Conservation (phyloP, 2,888 invertebrate genomes). For the Pyrochroa serraticornis region DNA sequence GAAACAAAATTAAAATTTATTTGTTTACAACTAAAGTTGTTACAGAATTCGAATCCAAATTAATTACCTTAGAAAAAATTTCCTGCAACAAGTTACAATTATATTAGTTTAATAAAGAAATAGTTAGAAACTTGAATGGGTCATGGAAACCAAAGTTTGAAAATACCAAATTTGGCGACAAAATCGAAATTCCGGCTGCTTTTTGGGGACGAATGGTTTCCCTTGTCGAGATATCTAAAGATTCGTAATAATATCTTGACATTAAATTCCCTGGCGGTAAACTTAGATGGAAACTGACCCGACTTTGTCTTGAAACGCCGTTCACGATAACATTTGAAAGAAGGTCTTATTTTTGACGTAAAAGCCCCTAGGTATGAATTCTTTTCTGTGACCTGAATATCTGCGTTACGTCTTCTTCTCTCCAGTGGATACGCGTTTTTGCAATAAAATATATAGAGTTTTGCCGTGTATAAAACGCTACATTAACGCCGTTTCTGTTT, state of each 20-base stretch:
- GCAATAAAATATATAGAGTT: conserved; percentile 16
- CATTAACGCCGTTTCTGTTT: conserved; percentile 18
- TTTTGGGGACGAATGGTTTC: conserved; percentile 21
- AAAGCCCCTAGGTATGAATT: conserved; percentile 41
- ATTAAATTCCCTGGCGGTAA: conserved; percentile 33
- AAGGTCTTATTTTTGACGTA: conserved; percentile 40
- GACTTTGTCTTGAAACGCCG: conserved; percentile 37
- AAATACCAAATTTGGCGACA: too few relatives aligned
- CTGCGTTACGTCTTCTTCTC: conserved; percentile 17
- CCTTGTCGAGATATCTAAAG: conserved; percentile 24
- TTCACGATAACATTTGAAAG: conserved; percentile 41
- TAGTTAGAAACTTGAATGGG: too few relatives aligned
- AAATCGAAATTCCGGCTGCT: background rate
- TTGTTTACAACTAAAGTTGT: too few relatives aligned
- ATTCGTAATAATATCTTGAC: conserved; percentile 35
- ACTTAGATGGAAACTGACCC: conserved; percentile 39
- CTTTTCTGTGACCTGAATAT: conserved; percentile 40
- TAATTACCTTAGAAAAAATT: too few relatives aligned
- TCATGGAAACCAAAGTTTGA: too few relatives aligned
- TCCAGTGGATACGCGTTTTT: conserved; percentile 30
- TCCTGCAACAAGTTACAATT: too few relatives aligned
- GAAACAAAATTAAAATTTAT: too few relatives aligned
- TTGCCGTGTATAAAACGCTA: conserved; percentile 12
- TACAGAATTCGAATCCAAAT: too few relatives aligned
- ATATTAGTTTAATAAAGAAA: too few relatives aligned